These are phyloP conservation scores for Cydia splendana DNA, from an alignment of 1,140 invertebrate genomes.

Conservation along the genomic window DNA sequence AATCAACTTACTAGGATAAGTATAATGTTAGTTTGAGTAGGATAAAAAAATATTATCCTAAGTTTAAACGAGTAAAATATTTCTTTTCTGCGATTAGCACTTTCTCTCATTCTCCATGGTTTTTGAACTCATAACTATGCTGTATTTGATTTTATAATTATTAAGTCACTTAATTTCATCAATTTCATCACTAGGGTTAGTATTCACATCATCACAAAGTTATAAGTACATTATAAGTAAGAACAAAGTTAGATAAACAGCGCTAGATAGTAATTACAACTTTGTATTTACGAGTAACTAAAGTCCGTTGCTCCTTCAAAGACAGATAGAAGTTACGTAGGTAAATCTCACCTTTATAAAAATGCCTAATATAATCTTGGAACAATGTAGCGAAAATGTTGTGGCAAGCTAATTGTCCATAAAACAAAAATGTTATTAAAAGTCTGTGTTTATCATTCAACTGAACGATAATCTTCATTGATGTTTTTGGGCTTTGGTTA, in stretches of 20 bases:
- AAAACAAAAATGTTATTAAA: slow-evolving; percentile 51
- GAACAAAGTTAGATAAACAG: neutral
- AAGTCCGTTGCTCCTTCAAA: neutral
- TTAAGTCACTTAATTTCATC: no score
- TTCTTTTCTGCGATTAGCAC: no score
- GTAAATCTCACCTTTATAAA: slow-evolving; percentile 63
- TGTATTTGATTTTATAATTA: no score
- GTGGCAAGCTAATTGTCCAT: slow-evolving; percentile 55
- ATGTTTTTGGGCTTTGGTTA: no score
- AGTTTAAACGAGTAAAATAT: no score
- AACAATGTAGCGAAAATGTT: slow-evolving; percentile 69
- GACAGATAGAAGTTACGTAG: slow-evolving; percentile 53
- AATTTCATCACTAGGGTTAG: neutral
- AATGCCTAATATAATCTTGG: slow-evolving; percentile 62
- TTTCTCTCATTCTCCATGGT: no score
- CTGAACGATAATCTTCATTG: no score
- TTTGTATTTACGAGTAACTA: neutral
- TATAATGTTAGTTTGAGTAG: no score
- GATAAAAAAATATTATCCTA: no score
- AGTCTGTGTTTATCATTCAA: no score
- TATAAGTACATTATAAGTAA: neutral
- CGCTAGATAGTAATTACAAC: slow-evolving; percentile 6
- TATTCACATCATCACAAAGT: neutral
- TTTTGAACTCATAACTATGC: no score
- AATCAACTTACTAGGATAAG: no score